phyloP scores from a whole-genome alignment of 2,888 invertebrate species.

The Iphiclides podalirius region DNA sequence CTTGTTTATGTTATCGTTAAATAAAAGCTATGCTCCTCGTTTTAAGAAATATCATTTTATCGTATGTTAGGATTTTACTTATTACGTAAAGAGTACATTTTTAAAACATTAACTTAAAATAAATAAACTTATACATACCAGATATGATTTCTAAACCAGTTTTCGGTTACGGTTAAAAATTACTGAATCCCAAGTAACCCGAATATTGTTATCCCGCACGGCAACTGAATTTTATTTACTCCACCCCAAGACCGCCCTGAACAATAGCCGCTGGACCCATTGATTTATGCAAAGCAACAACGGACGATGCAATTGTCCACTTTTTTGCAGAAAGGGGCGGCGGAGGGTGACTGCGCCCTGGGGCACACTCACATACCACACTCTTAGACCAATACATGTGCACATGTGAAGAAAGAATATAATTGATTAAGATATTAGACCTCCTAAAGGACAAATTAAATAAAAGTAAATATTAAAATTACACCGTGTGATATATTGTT shows the following conservation, averaged over 20 bases:
- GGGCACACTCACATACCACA: conserved; percentile 37
- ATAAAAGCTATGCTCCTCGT: too few species aligned
- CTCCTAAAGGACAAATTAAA: too few species aligned
- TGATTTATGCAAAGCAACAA: conserved; percentile 71
- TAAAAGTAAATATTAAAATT: too few species aligned
- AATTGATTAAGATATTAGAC: background rate
- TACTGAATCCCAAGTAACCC: background rate
- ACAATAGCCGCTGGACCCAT: conserved; percentile 57
- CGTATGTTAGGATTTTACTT: too few species aligned
- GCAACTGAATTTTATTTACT: conserved; percentile 30
- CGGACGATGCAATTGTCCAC: conserved; percentile 64
- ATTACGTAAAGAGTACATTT: too few species aligned
- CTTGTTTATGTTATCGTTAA: too few species aligned
- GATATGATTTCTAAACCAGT: too few species aligned
- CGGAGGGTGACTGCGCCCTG: conserved; percentile 47
- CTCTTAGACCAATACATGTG: conserved; percentile 1
- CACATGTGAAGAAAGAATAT: background rate
- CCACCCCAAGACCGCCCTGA: conserved; percentile 37
- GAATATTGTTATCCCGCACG: conserved; percentile 16
- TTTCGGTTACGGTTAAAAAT: background rate
- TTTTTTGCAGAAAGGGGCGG: conserved; percentile 57
- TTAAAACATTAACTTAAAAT: too few species aligned
- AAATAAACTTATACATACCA: too few species aligned
- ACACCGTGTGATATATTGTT: too few species aligned
- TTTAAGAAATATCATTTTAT: too few species aligned